Evolutionary conservation across 2,888 invertebrate species (phyloP).

Genomic region (Papilio protenor): DNA sequence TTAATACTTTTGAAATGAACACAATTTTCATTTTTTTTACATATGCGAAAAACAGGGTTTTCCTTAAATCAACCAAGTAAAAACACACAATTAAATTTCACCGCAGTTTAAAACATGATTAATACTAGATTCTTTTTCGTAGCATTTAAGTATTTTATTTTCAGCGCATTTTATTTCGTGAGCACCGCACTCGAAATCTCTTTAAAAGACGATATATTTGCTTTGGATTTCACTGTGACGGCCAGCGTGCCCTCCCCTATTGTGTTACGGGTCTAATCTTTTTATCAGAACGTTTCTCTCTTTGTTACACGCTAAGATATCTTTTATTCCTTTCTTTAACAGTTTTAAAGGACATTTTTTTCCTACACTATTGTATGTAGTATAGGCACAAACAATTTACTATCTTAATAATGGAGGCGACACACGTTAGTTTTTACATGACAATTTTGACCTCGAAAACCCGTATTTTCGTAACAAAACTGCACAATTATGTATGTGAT

Average conservation of each 20-base stretch:
- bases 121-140: not conserved
- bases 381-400: not conserved
- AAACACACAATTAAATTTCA: not conserved
- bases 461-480: too few relatives aligned
- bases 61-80: too few relatives aligned
- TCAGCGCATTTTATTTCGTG: not conserved
- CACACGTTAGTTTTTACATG: too few relatives aligned
- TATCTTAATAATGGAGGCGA: not conserved
- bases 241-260: constrained; percentile 21
- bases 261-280: constrained; percentile 34
- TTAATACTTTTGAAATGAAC: too few relatives aligned
- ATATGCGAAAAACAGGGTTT: too few relatives aligned
- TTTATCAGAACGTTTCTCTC: constrained; percentile 4
- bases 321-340: constrained; percentile 14
- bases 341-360: not conserved
- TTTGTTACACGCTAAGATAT: constrained; percentile 21
- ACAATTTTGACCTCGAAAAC: too few relatives aligned
- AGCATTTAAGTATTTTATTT: not conserved
- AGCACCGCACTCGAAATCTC: constrained; percentile 7
- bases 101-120: not conserved
- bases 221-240: constrained; percentile 26
- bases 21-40: too few relatives aligned
- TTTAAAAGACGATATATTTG: constrained; percentile 33
- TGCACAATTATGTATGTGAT: too few relatives aligned
- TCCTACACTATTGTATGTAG: not conserved